Conservation (phyloP, 2,888 invertebrate genomes). For the Julus scanicus region DNA sequence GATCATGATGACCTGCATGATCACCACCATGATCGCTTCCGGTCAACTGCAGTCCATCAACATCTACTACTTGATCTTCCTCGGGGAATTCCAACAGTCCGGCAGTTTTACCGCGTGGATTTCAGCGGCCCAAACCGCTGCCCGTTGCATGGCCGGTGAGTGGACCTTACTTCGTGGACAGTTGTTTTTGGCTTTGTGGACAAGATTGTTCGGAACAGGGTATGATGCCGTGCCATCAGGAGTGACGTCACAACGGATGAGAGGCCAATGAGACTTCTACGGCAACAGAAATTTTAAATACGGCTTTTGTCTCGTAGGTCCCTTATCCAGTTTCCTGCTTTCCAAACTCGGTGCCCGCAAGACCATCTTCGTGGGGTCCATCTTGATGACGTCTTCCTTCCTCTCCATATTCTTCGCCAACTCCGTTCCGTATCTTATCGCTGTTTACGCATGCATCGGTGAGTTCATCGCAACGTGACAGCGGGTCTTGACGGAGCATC, state of each 20-base stretch:
- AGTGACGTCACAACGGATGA: no score
- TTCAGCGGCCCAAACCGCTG: conserved; percentile 2
- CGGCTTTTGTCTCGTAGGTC: no score
- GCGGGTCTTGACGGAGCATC: no score
- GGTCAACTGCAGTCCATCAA: conserved; percentile 26
- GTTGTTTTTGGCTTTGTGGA: no score
- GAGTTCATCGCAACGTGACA: no score
- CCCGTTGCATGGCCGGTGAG: conserved; percentile 15
- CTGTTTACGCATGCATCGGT: not conserved
- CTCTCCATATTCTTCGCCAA: not conserved
- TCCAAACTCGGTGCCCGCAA: conserved; percentile 25
- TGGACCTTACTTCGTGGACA: no score
- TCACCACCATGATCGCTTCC: not conserved
- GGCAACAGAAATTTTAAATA: no score
- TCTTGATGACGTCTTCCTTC: not conserved
- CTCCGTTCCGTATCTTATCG: conserved; percentile 49
- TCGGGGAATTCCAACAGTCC: conserved; percentile 17
- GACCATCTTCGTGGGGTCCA: not conserved
- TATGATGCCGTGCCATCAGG: no score
- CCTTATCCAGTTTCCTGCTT: conserved; percentile 47
- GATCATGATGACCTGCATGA: no score
- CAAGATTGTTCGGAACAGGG: no score
- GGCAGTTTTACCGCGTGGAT: conserved; percentile 47
- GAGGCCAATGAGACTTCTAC: no score
- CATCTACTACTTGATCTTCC: conserved; percentile 43